Conservation (phyloP, 2,888 invertebrate genomes). For the Melanophora roralis region DNA sequence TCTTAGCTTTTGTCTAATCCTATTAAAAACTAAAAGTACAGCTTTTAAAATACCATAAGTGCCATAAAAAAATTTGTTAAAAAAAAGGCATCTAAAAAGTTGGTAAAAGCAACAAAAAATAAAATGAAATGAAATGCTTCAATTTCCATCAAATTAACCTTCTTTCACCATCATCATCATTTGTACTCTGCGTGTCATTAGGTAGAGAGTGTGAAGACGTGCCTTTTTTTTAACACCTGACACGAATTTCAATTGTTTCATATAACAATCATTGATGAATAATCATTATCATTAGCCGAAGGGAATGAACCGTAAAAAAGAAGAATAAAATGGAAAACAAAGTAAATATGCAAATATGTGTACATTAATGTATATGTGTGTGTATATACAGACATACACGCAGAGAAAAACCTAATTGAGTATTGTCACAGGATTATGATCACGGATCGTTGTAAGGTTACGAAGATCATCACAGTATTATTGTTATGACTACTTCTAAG, state of each 20-base stretch:
- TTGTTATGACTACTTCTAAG: no score
- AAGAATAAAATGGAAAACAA: neutral
- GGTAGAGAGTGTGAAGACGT: neutral
- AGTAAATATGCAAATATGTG: neutral
- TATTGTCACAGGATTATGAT: no score
- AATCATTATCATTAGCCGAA: neutral
- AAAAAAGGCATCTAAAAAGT: no score
- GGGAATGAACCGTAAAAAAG: conserved; percentile 10
- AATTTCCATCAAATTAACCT: neutral
- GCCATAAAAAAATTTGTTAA: neutral
- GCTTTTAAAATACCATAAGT: conserved; percentile 10
- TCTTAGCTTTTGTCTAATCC: conserved; percentile 54
- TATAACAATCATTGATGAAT: conserved; percentile 53
- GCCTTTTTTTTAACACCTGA: conserved; percentile 50
- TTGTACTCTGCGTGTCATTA: neutral
- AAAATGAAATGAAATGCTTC: neutral
- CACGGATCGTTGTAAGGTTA: no score
- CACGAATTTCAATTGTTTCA: conserved; percentile 45
- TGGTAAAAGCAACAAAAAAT: neutral
- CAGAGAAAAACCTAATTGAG: no score
- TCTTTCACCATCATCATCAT: neutral
- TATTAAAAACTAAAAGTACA: conserved; percentile 45
- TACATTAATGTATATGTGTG: no score
- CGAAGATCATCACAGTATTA: no score
- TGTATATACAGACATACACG: no score